phyloP scores from a whole-genome alignment of 2,797 vertebrate genomes.

The Rhinophrynus dorsalis region DNA sequence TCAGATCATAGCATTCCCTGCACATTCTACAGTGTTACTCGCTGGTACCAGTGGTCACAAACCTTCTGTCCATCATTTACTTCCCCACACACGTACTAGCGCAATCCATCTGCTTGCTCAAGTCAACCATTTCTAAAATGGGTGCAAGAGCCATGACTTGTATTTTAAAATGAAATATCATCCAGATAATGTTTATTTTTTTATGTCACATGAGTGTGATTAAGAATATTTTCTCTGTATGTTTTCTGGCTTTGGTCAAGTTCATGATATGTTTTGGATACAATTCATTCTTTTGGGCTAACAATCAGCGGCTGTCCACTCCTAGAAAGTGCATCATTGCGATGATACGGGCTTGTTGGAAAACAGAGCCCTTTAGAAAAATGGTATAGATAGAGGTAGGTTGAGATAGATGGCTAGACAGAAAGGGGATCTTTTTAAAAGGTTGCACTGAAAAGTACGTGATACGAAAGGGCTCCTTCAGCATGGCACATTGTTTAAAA shows the following conservation, averaged over 20 bases:
- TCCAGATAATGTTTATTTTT: constrained; percentile 1
- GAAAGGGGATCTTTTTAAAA: too few species aligned
- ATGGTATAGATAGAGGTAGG: too few species aligned
- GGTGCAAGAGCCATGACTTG: accelerated
- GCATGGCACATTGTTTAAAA: too few species aligned
- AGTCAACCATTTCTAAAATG: accelerated
- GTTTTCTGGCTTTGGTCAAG: background rate
- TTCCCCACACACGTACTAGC: accelerated
- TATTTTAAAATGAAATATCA: accelerated
- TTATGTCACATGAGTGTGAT: background rate
- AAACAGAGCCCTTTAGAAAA: too few species aligned
- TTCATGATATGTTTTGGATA: background rate
- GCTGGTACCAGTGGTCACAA: background rate
- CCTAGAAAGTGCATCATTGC: background rate
- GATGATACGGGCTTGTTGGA: background rate
- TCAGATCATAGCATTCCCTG: background rate
- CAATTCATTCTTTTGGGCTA: background rate
- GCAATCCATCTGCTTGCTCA: accelerated
- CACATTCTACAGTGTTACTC: constrained; percentile 22
- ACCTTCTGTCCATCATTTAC: background rate
- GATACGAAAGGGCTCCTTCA: too few species aligned
- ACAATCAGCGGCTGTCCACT: background rate
- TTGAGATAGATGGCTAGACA: too few species aligned
- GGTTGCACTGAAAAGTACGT: too few species aligned
- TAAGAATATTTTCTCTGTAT: background rate